Evolutionary conservation across 2,797 vertebrate species (phyloP).

Genomic region (Leuciscus waleckii): DNA sequence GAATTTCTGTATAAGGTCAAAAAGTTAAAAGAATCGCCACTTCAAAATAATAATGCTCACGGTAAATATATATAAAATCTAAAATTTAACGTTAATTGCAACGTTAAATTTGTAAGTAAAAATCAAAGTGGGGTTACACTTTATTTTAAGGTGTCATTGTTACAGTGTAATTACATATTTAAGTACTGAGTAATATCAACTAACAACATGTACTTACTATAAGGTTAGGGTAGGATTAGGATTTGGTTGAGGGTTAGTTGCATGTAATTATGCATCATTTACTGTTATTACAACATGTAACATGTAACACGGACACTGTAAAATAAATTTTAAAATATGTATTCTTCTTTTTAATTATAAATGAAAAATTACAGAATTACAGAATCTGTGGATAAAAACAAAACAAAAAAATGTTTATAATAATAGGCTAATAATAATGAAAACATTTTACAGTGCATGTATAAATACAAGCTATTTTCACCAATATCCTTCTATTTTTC

Average conservation of each 20-base stretch:
- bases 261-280: too few species aligned
- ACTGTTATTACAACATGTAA: too few species aligned
- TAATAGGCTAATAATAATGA: background rate
- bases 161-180: too few species aligned
- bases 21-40: background rate
- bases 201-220: too few species aligned
- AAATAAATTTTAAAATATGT: background rate
- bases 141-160: too few species aligned
- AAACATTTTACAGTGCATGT: background rate
- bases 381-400: background rate
- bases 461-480: background rate
- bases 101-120: background rate
- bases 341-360: background rate
- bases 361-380: background rate
- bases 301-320: too few species aligned
- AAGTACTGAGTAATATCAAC: too few species aligned
- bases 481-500: background rate
- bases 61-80: background rate
- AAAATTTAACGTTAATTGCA: background rate
- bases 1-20: background rate
- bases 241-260: too few species aligned
- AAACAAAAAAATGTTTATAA: background rate
- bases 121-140: background rate
- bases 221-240: too few species aligned
- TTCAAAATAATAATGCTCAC: background rate